phyloP scores from a whole-genome alignment of 37 sponge, comb jelly and placozoan genomes.

The Agelas oroides region DNA sequence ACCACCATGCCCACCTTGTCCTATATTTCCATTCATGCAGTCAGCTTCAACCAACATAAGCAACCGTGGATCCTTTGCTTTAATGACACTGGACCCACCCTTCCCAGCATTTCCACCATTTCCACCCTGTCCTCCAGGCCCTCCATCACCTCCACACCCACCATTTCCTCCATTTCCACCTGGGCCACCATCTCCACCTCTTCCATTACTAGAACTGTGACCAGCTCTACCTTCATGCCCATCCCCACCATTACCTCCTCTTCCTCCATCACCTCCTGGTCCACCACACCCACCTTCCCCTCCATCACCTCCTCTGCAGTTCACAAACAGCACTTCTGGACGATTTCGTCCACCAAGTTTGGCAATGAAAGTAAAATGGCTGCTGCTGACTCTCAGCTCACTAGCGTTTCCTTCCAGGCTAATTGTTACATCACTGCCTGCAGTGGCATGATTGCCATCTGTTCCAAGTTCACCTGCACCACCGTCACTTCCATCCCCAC shows the following conservation, averaged over 20 bases:
- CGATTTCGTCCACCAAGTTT: constrained; percentile 56
- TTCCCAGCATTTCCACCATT: constrained; percentile 67
- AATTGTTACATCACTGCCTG: constrained; percentile 66
- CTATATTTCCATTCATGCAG: constrained; percentile 33
- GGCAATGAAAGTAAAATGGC: constrained; percentile 24
- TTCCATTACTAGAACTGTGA: neutral
- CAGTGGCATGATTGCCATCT: constrained; percentile 28
- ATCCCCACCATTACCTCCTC: constrained; percentile 75
- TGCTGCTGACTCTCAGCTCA: constrained; percentile 37
- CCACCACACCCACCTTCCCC: constrained; percentile 69
- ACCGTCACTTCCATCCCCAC: constrained; percentile 35
- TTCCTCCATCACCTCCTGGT: constrained; percentile 67
- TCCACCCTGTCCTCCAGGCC: constrained; percentile 57
- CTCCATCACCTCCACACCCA: constrained; percentile 68
- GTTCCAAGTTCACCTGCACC: constrained; percentile 37
- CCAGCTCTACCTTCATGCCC: constrained; percentile 65
- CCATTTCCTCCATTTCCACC: constrained; percentile 75
- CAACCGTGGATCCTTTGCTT: constrained; percentile 38
- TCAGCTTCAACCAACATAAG: constrained; percentile 70
- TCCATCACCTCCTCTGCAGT: constrained; percentile 76
- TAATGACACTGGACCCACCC: constrained; percentile 54
- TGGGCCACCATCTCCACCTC: constrained; percentile 54
- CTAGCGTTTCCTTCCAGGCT: constrained; percentile 23
- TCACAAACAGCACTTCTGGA: constrained; percentile 68
- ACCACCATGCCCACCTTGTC: constrained; percentile 57